Percentiles rank a stretch among this genome's conserved stretches.
Conservation (phyloP, 2,113 vertebrate species). For the Thryonomys swinderianus region DNA sequence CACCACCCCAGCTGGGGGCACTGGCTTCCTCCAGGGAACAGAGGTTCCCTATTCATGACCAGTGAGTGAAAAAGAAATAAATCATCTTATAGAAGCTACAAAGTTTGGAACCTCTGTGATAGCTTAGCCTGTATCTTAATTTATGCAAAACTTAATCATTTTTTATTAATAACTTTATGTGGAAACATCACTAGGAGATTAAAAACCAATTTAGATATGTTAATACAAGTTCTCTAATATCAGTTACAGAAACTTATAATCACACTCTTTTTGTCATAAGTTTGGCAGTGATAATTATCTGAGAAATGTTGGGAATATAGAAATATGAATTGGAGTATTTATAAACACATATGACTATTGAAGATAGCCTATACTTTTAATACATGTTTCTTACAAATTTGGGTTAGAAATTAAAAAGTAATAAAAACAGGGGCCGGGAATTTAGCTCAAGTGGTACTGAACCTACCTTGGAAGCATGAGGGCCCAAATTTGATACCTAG, state of each 20-base stretch:
- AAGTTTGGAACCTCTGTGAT: not conserved
- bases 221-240: not conserved
- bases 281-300: not conserved
- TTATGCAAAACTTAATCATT: not conserved
- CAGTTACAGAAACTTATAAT: not conserved
- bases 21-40: not conserved
- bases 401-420: not conserved
- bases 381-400: not conserved
- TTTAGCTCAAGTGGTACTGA: too few relatives aligned
- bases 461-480: too few relatives aligned
- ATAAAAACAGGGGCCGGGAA: too few relatives aligned
- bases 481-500: too few relatives aligned
- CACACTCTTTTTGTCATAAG: not conserved
- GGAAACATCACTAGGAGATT: not conserved
- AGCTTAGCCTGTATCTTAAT: not conserved
- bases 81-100: not conserved
- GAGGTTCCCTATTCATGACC: not conserved
- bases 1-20: not conserved
- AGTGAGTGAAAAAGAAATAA: not conserved
- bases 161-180: slow-evolving; percentile 20
- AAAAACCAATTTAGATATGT: slow-evolving; percentile 30
- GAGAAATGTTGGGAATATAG: not conserved
- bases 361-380: not conserved
- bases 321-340: slow-evolving; percentile 7
- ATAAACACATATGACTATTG: not conserved